phyloP scores from a whole-genome alignment of 2,888 invertebrate genomes.

The Pseudococcus jackbeardsleyi region DNA sequence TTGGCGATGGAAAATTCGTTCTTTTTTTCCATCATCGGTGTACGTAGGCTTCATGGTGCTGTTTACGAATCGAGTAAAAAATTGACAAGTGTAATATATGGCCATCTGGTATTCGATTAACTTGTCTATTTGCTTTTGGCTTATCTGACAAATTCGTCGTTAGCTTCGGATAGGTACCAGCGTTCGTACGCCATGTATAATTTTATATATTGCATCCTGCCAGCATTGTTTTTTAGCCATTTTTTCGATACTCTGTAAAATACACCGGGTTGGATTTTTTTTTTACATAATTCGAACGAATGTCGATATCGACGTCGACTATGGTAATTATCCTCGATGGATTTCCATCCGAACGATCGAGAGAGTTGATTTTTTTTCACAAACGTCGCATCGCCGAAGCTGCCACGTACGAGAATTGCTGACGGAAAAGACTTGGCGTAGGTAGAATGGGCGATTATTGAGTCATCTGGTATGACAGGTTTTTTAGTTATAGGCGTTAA shows the following conservation, averaged over 20 bases:
- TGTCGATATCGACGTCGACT: not conserved
- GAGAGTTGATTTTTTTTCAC: conserved; percentile 1
- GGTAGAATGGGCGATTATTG: not conserved
- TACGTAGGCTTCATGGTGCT: not conserved
- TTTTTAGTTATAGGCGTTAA: conserved; percentile 44
- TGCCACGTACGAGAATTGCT: not conserved
- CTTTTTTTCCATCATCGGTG: not conserved
- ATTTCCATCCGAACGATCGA: not conserved
- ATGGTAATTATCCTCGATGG: not conserved
- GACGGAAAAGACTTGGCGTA: not conserved
- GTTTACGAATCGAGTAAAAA: conserved; percentile 23
- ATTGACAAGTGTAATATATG: conserved; percentile 51
- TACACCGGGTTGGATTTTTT: not conserved
- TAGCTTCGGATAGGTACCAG: not conserved
- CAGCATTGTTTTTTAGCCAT: conserved; percentile 14
- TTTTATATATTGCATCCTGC: not conserved
- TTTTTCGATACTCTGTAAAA: not conserved
- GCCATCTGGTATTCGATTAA: conserved; percentile 51
- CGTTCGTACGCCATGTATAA: not conserved
- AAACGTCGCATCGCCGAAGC: not conserved
- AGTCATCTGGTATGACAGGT: conserved; percentile 23
- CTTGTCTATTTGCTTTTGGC: conserved; percentile 48
- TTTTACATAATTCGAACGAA: conserved; percentile 21
- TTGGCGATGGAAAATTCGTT: not conserved
- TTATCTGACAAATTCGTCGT: conserved; percentile 46